phyloP scores from a whole-genome alignment of 2,888 invertebrate species.

The Microctonus hyperodae region DNA sequence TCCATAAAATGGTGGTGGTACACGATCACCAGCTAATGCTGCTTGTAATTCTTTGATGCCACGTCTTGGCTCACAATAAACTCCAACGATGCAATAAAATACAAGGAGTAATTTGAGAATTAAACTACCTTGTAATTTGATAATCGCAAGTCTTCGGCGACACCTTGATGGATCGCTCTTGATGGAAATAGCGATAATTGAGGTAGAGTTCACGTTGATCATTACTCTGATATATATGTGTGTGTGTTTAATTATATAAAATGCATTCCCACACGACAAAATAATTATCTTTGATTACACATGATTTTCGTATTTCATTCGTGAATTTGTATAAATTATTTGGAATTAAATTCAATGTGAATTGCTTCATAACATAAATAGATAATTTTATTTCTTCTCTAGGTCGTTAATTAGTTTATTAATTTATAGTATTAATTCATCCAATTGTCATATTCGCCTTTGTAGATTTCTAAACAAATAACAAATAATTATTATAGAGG shows the following conservation, averaged over 20 bases:
- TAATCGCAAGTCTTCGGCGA: slow-evolving; percentile 10
- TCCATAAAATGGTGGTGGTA: slow-evolving; percentile 49
- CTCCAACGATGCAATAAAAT: slow-evolving; percentile 38
- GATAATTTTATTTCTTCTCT: background rate
- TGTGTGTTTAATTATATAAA: slow-evolving; percentile 1
- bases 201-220: slow-evolving; percentile 40
- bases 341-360: background rate
- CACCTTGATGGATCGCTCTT: slow-evolving; percentile 3
- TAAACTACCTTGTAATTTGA: slow-evolving; percentile 10
- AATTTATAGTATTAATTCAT: no score
- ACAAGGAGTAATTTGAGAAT: slow-evolving; percentile 41
- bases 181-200: slow-evolving; percentile 21
- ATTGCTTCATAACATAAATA: background rate
- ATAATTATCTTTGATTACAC: background rate
- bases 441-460: no score
- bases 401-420: no score
- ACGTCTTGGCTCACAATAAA: slow-evolving; percentile 32
- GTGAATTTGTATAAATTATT: background rate
- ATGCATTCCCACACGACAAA: background rate
- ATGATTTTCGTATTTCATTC: background rate
- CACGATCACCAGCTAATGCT: slow-evolving; percentile 35
- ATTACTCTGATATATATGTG: slow-evolving; percentile 42
- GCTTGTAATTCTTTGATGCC: slow-evolving; percentile 43
- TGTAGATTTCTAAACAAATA: background rate
- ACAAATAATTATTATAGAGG: no score